Evolutionary conservation across 1,140 invertebrate species (phyloP).

Genomic region (Diorhabda elongata): DNA sequence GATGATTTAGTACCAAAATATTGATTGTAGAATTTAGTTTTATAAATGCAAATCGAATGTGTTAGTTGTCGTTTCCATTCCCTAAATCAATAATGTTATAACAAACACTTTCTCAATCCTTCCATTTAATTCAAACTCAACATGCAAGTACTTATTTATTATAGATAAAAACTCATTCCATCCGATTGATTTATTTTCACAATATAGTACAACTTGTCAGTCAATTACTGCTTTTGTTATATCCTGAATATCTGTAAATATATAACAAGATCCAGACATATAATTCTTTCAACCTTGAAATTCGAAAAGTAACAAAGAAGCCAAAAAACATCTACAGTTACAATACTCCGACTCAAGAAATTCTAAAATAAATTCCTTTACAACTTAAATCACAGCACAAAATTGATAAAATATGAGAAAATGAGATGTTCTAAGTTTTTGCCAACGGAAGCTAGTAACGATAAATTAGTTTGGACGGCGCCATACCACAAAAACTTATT

Average conservation of each 20-base stretch:
- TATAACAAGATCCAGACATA: neutral
- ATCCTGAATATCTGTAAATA: neutral
- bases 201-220: too few relatives aligned
- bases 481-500: conserved; percentile 1
- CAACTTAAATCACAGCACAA: neutral
- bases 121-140: too few relatives aligned
- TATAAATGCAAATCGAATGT: too few relatives aligned
- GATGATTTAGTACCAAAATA: too few relatives aligned
- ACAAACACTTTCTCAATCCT: too few relatives aligned
- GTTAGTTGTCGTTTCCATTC: too few relatives aligned
- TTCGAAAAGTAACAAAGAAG: neutral
- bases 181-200: too few relatives aligned
- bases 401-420: neutral
- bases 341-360: neutral
- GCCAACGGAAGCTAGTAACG: neutral
- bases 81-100: too few relatives aligned
- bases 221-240: too few relatives aligned
- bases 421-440: conserved; percentile 1
- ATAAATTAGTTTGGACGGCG: neutral
- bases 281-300: neutral
- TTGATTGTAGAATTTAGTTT: too few relatives aligned
- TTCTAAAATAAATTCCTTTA: conserved; percentile 1
- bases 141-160: too few relatives aligned
- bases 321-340: neutral
- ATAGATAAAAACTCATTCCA: too few relatives aligned